These are phyloP conservation scores for Aelia acuminata DNA, from an alignment of 2,888 invertebrate genomes.

Conservation along the genomic window DNA sequence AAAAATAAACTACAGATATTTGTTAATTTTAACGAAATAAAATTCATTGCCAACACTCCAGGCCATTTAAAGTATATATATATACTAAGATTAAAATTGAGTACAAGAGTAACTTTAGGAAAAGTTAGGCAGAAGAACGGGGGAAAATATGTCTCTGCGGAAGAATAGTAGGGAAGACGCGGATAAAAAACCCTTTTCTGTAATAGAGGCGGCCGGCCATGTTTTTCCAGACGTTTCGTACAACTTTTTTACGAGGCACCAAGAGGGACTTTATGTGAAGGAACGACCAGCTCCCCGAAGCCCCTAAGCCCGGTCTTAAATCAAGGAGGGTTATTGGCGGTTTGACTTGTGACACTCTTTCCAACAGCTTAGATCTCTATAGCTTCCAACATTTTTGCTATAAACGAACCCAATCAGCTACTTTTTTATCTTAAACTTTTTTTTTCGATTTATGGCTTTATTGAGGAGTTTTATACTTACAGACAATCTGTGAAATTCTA, in stretches of 20 bases:
- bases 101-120: too few species aligned
- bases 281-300: constrained; percentile 31
- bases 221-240: constrained; percentile 49
- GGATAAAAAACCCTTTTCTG: constrained; percentile 12
- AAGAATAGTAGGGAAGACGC: not conserved
- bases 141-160: not conserved
- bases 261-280: constrained; percentile 37
- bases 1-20: too few species aligned
- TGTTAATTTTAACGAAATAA: too few species aligned
- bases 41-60: too few species aligned
- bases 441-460: not conserved
- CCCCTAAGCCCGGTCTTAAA: constrained; percentile 25
- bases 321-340: constrained; percentile 48
- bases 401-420: constrained; percentile 25
- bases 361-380: constrained; percentile 45
- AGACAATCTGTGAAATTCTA: too few species aligned
- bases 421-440: constrained; percentile 16
- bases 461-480: not conserved
- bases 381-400: not conserved
- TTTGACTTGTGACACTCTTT: constrained; percentile 47
- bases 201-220: constrained; percentile 38
- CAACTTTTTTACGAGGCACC: constrained; percentile 49
- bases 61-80: too few species aligned
- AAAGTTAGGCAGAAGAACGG: not conserved
- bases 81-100: too few species aligned